Percentiles rank a stretch among this genome's conserved stretches.
Evolutionary conservation across 2,888 invertebrate genomes (phyloP).

Genomic region (Leptinotarsa peninsularis): DNA sequence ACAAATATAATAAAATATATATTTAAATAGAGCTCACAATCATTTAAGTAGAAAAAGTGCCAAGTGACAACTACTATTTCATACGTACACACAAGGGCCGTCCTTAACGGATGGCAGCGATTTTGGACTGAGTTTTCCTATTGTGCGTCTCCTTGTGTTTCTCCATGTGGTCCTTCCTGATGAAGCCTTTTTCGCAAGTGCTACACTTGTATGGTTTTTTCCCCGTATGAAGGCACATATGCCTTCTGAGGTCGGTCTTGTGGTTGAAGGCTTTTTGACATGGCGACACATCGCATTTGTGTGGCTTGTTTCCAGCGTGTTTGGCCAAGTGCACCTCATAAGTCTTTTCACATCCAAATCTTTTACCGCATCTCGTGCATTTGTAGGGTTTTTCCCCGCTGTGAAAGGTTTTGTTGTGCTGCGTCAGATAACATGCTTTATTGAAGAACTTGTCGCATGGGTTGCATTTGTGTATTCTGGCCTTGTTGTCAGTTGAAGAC

Average conservation of each 20-base stretch:
- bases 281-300: slow-evolving; percentile 77
- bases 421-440: slow-evolving; percentile 88
- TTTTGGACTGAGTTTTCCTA: slow-evolving; percentile 67
- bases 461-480: slow-evolving; percentile 74
- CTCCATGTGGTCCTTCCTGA: slow-evolving; percentile 91
- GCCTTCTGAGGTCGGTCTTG: slow-evolving; percentile 88
- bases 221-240: slow-evolving; percentile 89
- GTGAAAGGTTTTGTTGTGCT: slow-evolving; percentile 91
- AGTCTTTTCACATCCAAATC: slow-evolving; percentile 79
- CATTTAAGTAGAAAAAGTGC: slow-evolving; percentile 59
- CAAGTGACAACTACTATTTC: slow-evolving; percentile 54
- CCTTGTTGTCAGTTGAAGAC: slow-evolving; percentile 55
- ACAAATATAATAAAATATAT: slow-evolving; percentile 52
- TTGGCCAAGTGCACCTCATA: slow-evolving; percentile 81
- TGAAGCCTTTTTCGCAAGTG: slow-evolving; percentile 88
- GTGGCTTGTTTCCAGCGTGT: slow-evolving; percentile 86
- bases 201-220: slow-evolving; percentile 86
- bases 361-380: slow-evolving; percentile 87
- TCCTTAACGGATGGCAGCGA: slow-evolving; percentile 51
- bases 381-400: slow-evolving; percentile 88
- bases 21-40: slow-evolving; percentile 51
- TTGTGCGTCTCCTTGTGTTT: slow-evolving; percentile 87
- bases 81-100: slow-evolving; percentile 51
- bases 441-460: slow-evolving; percentile 88
- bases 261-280: slow-evolving; percentile 93